A percentile compares a stretch with the other conserved stretches of the same genome.
phyloP scores from a whole-genome alignment of 2,797 vertebrate genomes.

The Sebastes trivittatus region DNA sequence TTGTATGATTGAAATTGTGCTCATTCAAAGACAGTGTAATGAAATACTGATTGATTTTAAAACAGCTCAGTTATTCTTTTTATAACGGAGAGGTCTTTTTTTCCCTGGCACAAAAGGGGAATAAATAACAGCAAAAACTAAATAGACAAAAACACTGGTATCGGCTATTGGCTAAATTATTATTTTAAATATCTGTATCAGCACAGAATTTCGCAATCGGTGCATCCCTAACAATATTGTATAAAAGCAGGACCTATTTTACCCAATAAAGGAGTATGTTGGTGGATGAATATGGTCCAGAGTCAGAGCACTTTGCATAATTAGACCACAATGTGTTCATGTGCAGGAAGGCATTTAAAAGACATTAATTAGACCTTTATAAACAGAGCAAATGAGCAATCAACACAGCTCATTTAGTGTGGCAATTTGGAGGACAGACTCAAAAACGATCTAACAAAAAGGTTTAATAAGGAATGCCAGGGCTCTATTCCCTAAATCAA shows the following conservation, averaged over 20 bases:
- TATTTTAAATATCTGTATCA: too few species aligned
- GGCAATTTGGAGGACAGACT: background rate
- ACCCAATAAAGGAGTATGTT: background rate
- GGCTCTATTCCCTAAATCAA: background rate
- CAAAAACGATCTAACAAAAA: background rate
- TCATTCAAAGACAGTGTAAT: too few species aligned
- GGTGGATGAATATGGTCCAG: background rate
- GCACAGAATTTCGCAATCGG: too few species aligned
- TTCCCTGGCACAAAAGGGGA: too few species aligned
- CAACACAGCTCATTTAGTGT: constrained; percentile 3
- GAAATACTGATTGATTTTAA: too few species aligned
- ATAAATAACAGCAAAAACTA: too few species aligned
- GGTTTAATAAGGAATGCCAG: background rate
- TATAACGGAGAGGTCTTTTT: too few species aligned
- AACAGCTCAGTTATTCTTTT: too few species aligned
- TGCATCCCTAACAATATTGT: background rate
- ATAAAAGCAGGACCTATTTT: background rate
- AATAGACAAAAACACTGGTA: too few species aligned
- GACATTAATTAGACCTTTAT: constrained; percentile 33
- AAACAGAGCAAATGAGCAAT: constrained; percentile 32
- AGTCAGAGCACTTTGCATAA: constrained; percentile 11
- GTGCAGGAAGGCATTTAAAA: constrained; percentile 20
- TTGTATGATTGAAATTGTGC: too few species aligned
- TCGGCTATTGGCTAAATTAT: too few species aligned
- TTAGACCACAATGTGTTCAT: constrained; percentile 4